Evolutionary conservation across 2,113 vertebrate species (phyloP).

Genomic region (Dipodomys ordii): DNA sequence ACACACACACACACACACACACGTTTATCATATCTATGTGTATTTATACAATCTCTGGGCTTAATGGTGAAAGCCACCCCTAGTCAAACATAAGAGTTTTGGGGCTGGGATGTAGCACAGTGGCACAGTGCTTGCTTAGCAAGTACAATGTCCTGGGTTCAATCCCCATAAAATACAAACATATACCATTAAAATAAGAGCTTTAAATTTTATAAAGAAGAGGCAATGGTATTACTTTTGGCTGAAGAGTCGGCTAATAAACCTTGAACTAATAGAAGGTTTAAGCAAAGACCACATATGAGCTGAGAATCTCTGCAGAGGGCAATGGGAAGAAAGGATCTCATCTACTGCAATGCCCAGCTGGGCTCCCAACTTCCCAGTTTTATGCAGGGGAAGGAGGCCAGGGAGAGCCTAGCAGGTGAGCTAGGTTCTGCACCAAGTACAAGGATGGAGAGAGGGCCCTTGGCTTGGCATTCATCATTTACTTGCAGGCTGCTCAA

Average conservation of each 20-base stretch:
- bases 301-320: neutral
- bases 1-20: too few relatives aligned
- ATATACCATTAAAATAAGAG: neutral
- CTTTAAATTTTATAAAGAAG: neutral
- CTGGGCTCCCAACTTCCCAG: too few relatives aligned
- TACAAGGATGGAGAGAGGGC: neutral
- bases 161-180: too few relatives aligned
- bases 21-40: too few relatives aligned
- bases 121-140: too few relatives aligned
- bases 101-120: too few relatives aligned
- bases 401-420: too few relatives aligned
- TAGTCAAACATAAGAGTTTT: neutral
- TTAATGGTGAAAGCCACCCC: neutral
- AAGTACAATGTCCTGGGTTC: too few relatives aligned
- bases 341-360: neutral
- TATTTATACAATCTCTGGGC: too few relatives aligned
- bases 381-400: too few relatives aligned
- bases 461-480: neutral
- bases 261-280: neutral
- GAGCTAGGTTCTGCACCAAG: neutral
- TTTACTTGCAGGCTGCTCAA: neutral
- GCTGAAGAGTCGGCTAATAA: conserved; percentile 15
- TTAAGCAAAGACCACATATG: conserved; percentile 10
- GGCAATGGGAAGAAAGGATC: neutral
- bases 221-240: neutral